phyloP scores from a whole-genome alignment of 2,888 invertebrate genomes.

The Eupithecia abbreviata region DNA sequence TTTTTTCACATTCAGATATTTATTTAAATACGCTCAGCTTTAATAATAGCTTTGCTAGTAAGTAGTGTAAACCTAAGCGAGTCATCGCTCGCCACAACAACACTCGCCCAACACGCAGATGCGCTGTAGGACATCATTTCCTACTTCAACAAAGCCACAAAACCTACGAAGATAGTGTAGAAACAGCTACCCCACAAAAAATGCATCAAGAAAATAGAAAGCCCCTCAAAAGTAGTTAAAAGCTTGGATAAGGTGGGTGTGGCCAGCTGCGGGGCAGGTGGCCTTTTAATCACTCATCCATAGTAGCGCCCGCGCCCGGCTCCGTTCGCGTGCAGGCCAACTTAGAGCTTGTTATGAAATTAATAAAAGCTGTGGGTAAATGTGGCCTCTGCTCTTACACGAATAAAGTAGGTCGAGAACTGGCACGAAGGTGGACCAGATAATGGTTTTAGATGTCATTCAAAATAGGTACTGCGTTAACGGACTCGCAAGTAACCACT shows the following conservation, averaged over 20 bases:
- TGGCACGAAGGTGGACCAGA: not conserved
- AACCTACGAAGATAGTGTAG: not conserved
- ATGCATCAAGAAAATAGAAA: conserved; percentile 20
- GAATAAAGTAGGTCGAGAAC: not conserved
- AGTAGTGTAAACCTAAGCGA: not conserved
- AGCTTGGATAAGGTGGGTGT: not conserved
- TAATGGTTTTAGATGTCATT: too few relatives aligned
- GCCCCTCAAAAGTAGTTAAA: conserved; percentile 13
- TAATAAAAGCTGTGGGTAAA: not conserved
- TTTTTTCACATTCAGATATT: not conserved
- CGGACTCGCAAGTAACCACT: too few relatives aligned
- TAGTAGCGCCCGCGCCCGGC: not conserved
- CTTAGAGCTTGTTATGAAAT: not conserved
- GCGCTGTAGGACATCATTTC: not conserved
- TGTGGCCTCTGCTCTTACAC: not conserved
- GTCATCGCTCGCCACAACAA: not conserved
- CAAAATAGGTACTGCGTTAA: too few relatives aligned
- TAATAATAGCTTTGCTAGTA: not conserved
- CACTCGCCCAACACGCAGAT: not conserved
- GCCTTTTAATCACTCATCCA: not conserved
- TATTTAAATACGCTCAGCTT: not conserved
- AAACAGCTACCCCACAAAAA: not conserved
- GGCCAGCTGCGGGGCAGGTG: conserved; percentile 23
- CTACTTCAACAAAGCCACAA: not conserved
- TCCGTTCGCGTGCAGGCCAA: not conserved